Conservation (phyloP, 2,113 vertebrate species). For the Rhinolophus ferrumequinum region DNA sequence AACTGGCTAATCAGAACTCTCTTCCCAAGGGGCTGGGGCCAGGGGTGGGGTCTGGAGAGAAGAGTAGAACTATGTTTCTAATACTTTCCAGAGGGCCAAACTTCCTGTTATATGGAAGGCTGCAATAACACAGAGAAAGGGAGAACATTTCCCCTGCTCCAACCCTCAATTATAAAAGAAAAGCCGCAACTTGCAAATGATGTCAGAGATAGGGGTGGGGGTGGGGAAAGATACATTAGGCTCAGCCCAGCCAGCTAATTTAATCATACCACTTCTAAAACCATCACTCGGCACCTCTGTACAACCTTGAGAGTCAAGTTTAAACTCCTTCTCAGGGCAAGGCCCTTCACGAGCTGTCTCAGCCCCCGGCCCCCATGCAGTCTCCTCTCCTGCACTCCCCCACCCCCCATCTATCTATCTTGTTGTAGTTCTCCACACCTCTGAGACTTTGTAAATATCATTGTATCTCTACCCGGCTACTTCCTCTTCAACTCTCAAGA, state of each 20-base stretch:
- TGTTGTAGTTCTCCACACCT: not conserved
- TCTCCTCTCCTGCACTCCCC: not conserved
- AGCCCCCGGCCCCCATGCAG: not conserved
- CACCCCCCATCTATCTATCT: not conserved
- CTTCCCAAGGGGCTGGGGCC: not conserved
- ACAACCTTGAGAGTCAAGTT: not conserved
- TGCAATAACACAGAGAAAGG: not conserved
- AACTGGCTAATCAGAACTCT: not conserved
- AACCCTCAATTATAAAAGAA: not conserved
- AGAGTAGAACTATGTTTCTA: not conserved
- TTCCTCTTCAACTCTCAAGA: not conserved
- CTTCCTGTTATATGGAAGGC: not conserved
- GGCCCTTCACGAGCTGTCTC: not conserved
- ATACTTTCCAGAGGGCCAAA: not conserved
- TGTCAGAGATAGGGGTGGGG: not conserved
- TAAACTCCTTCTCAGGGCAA: not conserved
- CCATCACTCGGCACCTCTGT: not conserved
- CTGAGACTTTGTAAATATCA: not conserved
- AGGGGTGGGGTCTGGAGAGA: not conserved
- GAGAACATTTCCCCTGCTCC: not conserved
- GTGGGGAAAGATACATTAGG: not conserved
- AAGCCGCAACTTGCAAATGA: not conserved
- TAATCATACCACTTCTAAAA: not conserved
- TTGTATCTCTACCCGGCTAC: not conserved
- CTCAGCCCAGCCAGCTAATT: not conserved